Base-by-base conservation (phyloP, 2,888 invertebrate species). In the Tribolium freemani region DNA sequence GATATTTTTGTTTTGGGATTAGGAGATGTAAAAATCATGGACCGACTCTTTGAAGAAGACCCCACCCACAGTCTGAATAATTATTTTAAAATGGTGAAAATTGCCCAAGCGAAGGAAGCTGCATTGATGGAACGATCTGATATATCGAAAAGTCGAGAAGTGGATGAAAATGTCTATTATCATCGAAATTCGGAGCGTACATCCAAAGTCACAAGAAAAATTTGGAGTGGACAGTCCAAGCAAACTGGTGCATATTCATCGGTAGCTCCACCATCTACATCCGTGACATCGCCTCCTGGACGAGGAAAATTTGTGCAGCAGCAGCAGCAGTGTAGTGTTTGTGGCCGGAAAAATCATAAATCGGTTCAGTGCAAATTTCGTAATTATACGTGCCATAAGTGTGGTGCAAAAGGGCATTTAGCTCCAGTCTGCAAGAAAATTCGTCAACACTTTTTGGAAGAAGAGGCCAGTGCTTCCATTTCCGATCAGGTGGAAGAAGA, bases 1-100 rank as follows among this genome's bases (percentile, higher is more conserved):
- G 63, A 63, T 13, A 30, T 50, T 48, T 63, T 63, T 13, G 51
- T 63, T 13, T 5, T 63, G n/a, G 63, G 50, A 21, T 48, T 63
- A 10, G 20, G 30, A 8, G 16, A 48, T 13, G 20, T 13, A 9
- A 11, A 9, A 13, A 20, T 63, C 5, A 63, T 51, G 48, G 63
- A 63, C 6, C 20, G 50, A 31, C 51, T 63, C n/a, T 63, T 63
- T 26, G 30, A 50, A 10, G 31, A 63, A 20, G 51, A 51, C 26
- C 8, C 30, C 56, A 30, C 8, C 56, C 5, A 31, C 21, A 11
- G 56, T 16, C 8, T 26, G 20, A 26, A 16, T 13, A 56, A 8
- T 11, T 30, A n/a, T 30, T 56, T 13, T 20, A n/a, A 26, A 56
- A 26, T 30, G 26, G 21, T 56, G 5, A 56, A 11, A 9, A 21